Evolutionary conservation across 2,888 invertebrate species (phyloP), one percentile per base, ranked within the genome.

Genomic region (Drosophila barbarae): DNA sequence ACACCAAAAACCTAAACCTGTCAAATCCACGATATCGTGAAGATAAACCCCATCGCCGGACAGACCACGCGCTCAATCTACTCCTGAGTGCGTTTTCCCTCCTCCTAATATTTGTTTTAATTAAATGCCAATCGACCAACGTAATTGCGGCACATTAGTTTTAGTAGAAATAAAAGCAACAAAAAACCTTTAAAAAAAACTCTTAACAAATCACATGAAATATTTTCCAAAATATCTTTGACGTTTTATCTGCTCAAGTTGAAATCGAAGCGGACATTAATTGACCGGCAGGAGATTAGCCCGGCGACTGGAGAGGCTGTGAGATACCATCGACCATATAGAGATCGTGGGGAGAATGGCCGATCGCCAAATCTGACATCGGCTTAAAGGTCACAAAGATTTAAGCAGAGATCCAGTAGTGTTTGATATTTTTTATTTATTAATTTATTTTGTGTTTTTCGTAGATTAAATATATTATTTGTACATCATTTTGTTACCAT

Each of bases 231-330:
- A 70, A 76, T 74, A 69, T 73, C 69, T 69, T 53, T 63, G 54
- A 69, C 63, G 61, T 73, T 69, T 77, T 79, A 81, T 84, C 81
- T 72, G 69, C 63, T 67, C 64, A 74, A 74, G 75, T 71, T 71
- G 75, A 71, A 84, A 78, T 78, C 76, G 57, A 66, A 81, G 66
- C 76, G 71, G 78, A 79, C 84, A 81, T 71, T 79, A 84, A 79
- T 79, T 81, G 84, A 77, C 79, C 56, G 69, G 65, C 39, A 26
- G 21, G 64, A 52, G 76, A 77, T 73, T 71, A 75, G 73, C 69
- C 41, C 41, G 68, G 28, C 64, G 59, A 64, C 49, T 72, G 26
- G 36, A 52, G 63, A 52, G 63, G 32, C n/a, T n/a, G 30, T 8
- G 41, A 44, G 51, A 38, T 46, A 46, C 42, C 44, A 39, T 46